phyloP scores from a whole-genome alignment of 2,113 vertebrate species.

The Onychostoma macrolepis region DNA sequence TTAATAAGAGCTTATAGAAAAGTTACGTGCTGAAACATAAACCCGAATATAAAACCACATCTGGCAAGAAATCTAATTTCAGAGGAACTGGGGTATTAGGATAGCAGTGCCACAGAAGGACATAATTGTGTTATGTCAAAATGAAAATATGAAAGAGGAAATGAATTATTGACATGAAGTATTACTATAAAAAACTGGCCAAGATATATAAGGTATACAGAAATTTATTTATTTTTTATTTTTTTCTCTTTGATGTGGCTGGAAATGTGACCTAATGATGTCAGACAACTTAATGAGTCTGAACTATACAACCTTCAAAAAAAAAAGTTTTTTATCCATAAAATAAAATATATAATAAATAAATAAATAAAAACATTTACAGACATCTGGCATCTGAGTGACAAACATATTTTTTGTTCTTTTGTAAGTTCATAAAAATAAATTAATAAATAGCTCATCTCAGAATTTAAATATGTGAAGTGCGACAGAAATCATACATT shows the following conservation, averaged over 20 bases:
- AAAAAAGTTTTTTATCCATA: not conserved
- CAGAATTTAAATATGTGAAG: not conserved
- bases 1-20: slow-evolving; percentile 72
- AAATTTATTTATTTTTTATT: no score
- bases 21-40: slow-evolving; percentile 68
- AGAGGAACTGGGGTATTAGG: slow-evolving; percentile 71
- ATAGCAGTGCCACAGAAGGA: slow-evolving; percentile 75
- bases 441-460: not conserved
- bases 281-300: not conserved
- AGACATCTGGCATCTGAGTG: not conserved
- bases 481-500: not conserved
- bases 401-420: not conserved
- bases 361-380: not conserved
- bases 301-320: not conserved
- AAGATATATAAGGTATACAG: not conserved
- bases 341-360: no score
- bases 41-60: slow-evolving; percentile 69
- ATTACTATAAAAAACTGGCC: slow-evolving; percentile 67
- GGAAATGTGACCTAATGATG: slow-evolving; percentile 23
- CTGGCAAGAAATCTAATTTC: slow-evolving; percentile 59
- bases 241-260: not conserved
- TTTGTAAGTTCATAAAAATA: not conserved
- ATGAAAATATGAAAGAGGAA: slow-evolving; percentile 77
- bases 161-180: slow-evolving; percentile 79
- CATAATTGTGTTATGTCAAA: slow-evolving; percentile 76